A percentile compares a stretch with the other conserved stretches of the same genome.
Evolutionary conservation across 2,113 vertebrate genomes (phyloP).

Genomic region (Passer montanus): DNA sequence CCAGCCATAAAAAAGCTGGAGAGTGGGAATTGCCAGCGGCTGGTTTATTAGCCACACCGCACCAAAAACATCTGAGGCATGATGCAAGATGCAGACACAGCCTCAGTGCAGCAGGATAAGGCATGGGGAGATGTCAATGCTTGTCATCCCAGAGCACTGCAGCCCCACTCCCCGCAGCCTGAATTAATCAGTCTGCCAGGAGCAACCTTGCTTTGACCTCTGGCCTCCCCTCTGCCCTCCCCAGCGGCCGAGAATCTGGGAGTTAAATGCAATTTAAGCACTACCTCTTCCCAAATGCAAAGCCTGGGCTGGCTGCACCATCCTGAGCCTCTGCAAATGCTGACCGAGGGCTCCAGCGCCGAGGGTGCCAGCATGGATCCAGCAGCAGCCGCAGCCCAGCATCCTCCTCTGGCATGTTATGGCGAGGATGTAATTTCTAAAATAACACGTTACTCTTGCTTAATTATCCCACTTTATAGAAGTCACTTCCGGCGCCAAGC

Average conservation of each 20-base stretch:
- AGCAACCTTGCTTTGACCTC: constrained; percentile 38
- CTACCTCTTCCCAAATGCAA: neutral
- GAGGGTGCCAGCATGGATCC: neutral
- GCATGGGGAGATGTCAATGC: neutral
- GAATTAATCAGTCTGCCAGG: constrained; percentile 6
- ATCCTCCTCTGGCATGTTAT: neutral
- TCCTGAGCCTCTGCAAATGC: neutral
- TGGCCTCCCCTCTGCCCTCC: neutral
- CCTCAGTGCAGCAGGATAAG: neutral
- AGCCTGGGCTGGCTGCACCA: neutral
- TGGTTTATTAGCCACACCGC: neutral
- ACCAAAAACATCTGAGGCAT: neutral
- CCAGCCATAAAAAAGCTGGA: neutral
- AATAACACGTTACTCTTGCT: constrained; percentile 52
- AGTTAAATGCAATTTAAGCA: neutral
- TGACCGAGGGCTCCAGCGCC: rapidly evolving
- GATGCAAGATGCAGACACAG: neutral
- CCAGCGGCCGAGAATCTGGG: neutral
- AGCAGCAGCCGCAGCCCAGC: neutral
- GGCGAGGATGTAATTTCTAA: constrained; percentile 59
- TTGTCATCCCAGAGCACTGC: neutral
- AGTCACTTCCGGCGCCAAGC: constrained; percentile 42
- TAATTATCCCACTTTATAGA: constrained; percentile 60
- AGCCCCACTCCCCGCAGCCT: neutral
- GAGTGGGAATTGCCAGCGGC: neutral